Conservation (phyloP, 1,140 invertebrate genomes). For the Gonatopus flavifemur region DNA sequence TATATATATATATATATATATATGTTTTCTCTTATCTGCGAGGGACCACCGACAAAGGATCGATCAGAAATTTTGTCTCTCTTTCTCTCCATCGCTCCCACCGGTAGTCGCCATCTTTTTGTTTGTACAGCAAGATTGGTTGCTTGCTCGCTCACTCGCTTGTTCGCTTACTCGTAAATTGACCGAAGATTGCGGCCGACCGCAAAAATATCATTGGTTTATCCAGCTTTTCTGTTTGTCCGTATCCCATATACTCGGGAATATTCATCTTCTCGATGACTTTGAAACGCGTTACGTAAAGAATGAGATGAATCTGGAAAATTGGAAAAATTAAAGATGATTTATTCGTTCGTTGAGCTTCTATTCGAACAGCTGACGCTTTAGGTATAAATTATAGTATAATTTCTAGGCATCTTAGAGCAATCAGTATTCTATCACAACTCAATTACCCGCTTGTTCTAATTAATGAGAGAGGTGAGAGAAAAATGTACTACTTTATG, state of each 20-base stretch:
- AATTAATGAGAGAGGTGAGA: too few relatives aligned
- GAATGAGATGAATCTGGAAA: too few relatives aligned
- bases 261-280: too few relatives aligned
- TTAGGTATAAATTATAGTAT: too few relatives aligned
- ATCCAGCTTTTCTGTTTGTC: slow-evolving; percentile 16
- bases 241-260: slow-evolving; percentile 1
- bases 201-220: slow-evolving; percentile 47
- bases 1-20: slow-evolving; percentile 1
- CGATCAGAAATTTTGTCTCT: slow-evolving; percentile 30
- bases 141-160: slow-evolving; percentile 8
- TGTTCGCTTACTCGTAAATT: slow-evolving; percentile 41
- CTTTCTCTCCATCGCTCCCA: slow-evolving; percentile 6
- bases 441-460: too few relatives aligned
- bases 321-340: too few relatives aligned
- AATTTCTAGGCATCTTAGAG: too few relatives aligned
- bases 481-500: background rate
- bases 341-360: too few relatives aligned
- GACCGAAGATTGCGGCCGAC: slow-evolving; percentile 50
- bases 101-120: slow-evolving; percentile 36
- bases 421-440: too few relatives aligned
- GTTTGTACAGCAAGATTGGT: slow-evolving; percentile 42
- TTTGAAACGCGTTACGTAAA: too few relatives aligned
- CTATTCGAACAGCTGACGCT: too few relatives aligned
- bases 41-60: slow-evolving; percentile 33
- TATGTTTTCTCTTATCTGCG: too few relatives aligned